phyloP scores from a whole-genome alignment of 1,140 invertebrate species.

The Pseudomyrmex concolor region DNA sequence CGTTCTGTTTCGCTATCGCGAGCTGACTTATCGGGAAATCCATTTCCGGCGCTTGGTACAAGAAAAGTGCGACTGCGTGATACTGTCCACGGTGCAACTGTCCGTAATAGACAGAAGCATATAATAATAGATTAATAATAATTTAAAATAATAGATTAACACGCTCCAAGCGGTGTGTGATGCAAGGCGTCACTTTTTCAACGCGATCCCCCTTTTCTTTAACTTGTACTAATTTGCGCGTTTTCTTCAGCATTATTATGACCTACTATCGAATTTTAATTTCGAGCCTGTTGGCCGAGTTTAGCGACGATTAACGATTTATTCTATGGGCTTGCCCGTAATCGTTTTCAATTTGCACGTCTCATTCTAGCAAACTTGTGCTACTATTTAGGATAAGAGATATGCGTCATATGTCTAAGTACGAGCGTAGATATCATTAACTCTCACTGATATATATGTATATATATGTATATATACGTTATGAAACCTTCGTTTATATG shows the following conservation, averaged over 20 bases:
- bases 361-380: slow-evolving; percentile 53
- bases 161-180: slow-evolving; percentile 53
- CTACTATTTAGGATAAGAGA: slow-evolving; percentile 56
- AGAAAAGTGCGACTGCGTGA: slow-evolving; percentile 44
- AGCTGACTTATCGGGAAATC: slow-evolving; percentile 18
- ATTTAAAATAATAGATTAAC: slow-evolving; percentile 77
- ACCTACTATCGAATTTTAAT: slow-evolving; percentile 29
- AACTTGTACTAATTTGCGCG: slow-evolving; percentile 10
- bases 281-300: slow-evolving; percentile 26
- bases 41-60: slow-evolving; percentile 55
- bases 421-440: slow-evolving; percentile 63
- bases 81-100: neutral
- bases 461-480: slow-evolving; percentile 51
- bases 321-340: neutral
- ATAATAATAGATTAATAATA: too few species aligned
- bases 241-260: slow-evolving; percentile 52
- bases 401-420: slow-evolving; percentile 62
- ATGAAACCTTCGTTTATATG: slow-evolving; percentile 45
- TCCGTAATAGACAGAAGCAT: too few species aligned
- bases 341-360: slow-evolving; percentile 26
- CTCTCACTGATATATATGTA: slow-evolving; percentile 52
- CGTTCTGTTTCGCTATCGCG: neutral
- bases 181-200: slow-evolving; percentile 19
- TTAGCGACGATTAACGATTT: slow-evolving; percentile 7
- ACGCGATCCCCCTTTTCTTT: slow-evolving; percentile 20